A percentile compares a stretch with the other conserved stretches of the same genome.
Evolutionary conservation across 1,140 invertebrate genomes (phyloP).

Genomic region (Drosophila saltans): DNA sequence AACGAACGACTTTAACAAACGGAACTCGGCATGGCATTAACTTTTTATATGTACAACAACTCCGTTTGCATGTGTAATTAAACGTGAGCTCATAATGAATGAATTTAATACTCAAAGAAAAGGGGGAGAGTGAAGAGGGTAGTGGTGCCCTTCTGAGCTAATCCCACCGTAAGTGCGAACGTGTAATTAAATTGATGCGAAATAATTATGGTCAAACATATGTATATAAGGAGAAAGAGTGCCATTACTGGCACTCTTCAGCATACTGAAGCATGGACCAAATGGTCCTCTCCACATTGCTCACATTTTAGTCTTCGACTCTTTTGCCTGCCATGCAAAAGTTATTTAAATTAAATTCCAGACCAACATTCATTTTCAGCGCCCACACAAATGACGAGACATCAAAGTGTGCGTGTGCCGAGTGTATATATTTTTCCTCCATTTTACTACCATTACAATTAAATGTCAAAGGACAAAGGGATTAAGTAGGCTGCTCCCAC

Average conservation of each 20-base stretch:
- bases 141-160: constrained; percentile 58
- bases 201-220: constrained; percentile 34
- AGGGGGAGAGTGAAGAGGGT: constrained; percentile 46
- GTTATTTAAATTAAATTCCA: constrained; percentile 81
- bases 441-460: constrained; percentile 52
- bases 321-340: constrained; percentile 41
- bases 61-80: constrained; percentile 64
- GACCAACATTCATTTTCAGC: constrained; percentile 32
- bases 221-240: constrained; percentile 2
- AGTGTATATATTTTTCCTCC: constrained; percentile 29
- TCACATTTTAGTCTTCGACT: constrained; percentile 38
- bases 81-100: constrained; percentile 58
- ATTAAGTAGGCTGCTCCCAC: not conserved
- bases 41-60: constrained; percentile 32
- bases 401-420: constrained; percentile 51
- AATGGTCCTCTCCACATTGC: constrained; percentile 37
- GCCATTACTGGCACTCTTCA: not conserved
- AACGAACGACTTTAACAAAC: constrained; percentile 40
- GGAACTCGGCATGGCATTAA: constrained; percentile 42
- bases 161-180: constrained; percentile 53
- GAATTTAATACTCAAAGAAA: constrained; percentile 65
- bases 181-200: constrained; percentile 68
- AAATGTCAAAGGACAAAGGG: constrained; percentile 60
- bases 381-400: constrained; percentile 31
- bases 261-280: not conserved